A percentile compares a stretch with the other conserved stretches of the same genome.
Conservation (phyloP, 2,888 invertebrate species). For the Drosophila setosimentum region DNA sequence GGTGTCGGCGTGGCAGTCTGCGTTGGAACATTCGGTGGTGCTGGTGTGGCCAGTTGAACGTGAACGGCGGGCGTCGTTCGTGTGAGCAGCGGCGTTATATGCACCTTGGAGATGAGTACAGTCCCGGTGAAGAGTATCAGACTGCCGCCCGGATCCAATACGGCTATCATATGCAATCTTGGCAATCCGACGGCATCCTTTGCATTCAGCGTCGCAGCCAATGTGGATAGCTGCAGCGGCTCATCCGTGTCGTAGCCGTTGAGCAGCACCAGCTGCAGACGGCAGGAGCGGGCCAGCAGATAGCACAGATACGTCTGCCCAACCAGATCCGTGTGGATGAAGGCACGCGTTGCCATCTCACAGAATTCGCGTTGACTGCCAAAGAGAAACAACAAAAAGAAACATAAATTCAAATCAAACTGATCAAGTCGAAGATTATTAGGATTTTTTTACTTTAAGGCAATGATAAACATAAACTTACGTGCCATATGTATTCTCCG, state of each 20-base stretch:
- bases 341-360: slow-evolving; percentile 90
- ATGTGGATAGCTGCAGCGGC: slow-evolving; percentile 91
- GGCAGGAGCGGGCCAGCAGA: slow-evolving; percentile 86
- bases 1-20: neutral
- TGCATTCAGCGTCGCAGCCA: slow-evolving; percentile 90
- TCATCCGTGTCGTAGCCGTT: slow-evolving; percentile 87
- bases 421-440: neutral
- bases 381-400: neutral
- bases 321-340: slow-evolving; percentile 93
- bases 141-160: slow-evolving; percentile 92
- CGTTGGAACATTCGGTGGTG: slow-evolving; percentile 1
- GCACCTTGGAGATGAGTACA: slow-evolving; percentile 92
- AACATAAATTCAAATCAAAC: neutral
- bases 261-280: slow-evolving; percentile 86
- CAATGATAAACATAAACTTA: slow-evolving; percentile 77
- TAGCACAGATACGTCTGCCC: slow-evolving; percentile 95
- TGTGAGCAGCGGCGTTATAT: slow-evolving; percentile 88
- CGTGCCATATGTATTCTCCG: slow-evolving; percentile 88
- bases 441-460: too few relatives aligned
- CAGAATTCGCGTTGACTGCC: slow-evolving; percentile 85
- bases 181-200: slow-evolving; percentile 93
- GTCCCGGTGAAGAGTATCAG: slow-evolving; percentile 94
- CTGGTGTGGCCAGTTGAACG: neutral
- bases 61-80: slow-evolving; percentile 26
- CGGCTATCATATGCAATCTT: slow-evolving; percentile 92